These are phyloP conservation scores for Oceanodroma tethys DNA, from an alignment of 2,113 vertebrate species.

Conservation along the genomic window DNA sequence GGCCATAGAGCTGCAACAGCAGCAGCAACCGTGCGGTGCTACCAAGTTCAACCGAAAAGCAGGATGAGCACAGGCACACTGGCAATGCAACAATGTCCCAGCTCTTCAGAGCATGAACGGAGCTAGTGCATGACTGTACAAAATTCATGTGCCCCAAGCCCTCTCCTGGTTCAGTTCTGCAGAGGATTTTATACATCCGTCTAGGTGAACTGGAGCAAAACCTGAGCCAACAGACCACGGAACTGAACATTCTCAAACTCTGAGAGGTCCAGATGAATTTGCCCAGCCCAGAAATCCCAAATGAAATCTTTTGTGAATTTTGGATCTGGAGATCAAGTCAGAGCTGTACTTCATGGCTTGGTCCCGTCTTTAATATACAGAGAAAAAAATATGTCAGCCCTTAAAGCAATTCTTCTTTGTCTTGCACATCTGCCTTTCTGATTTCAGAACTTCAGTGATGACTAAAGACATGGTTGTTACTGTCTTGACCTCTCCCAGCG, in stretches of 20 bases:
- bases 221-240: background rate
- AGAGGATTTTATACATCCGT: background rate
- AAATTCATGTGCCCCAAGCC: background rate
- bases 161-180: background rate
- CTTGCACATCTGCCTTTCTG: constrained; percentile 3
- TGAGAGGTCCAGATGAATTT: background rate
- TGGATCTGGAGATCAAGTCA: background rate
- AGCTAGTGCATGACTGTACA: background rate
- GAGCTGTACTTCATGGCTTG: background rate
- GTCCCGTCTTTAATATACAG: background rate
- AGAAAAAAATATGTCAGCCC: background rate
- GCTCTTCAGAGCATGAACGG: background rate
- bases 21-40: background rate
- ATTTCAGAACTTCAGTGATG: constrained; percentile 30
- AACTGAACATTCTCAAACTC: background rate
- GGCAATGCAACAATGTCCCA: background rate
- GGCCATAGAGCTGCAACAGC: background rate
- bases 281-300: background rate
- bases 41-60: background rate
- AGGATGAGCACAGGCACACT: background rate
- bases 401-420: background rate
- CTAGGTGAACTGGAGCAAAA: background rate
- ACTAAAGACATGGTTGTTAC: constrained; percentile 35
- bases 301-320: background rate
- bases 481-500: constrained; percentile 28